phyloP scores from a whole-genome alignment of 2,113 vertebrate genomes.

The Suncus etruscus region DNA sequence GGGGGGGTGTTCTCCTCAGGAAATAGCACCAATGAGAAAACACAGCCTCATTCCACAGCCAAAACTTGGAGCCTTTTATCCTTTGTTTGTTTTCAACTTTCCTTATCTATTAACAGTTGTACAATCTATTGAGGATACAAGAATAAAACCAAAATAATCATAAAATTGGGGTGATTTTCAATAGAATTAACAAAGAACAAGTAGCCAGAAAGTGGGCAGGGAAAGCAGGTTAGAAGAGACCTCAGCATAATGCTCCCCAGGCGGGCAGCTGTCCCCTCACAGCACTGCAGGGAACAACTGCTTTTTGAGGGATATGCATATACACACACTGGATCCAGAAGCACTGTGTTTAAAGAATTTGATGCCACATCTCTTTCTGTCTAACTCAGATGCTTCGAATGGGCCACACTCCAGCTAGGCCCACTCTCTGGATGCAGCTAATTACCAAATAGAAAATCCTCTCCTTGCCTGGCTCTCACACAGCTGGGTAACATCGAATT shows the following conservation, averaged over 20 bases:
- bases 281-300: slow-evolving; percentile 43
- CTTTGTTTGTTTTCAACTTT: not conserved
- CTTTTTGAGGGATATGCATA: slow-evolving; percentile 36
- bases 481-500: slow-evolving; percentile 68
- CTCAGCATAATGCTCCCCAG: not conserved
- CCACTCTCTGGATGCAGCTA: slow-evolving; percentile 61
- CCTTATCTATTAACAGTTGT: not conserved
- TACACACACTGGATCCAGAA: not conserved
- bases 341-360: slow-evolving; percentile 65
- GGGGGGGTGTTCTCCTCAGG: no score
- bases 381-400: slow-evolving; percentile 51
- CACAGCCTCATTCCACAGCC: not conserved
- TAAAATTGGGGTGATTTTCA: not conserved
- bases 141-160: not conserved
- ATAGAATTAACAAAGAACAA: not conserved
- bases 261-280: no score
- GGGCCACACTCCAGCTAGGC: slow-evolving; percentile 59
- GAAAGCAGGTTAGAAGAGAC: slow-evolving; percentile 62
- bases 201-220: no score
- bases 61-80: no score
- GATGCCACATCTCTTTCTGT: slow-evolving; percentile 57
- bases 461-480: slow-evolving; percentile 72
- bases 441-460: slow-evolving; percentile 77
- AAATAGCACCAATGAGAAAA: not conserved
- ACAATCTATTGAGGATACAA: not conserved